These are phyloP conservation scores for Menidia menidia DNA, from an alignment of 2,797 vertebrate species.

Conservation along the genomic window DNA sequence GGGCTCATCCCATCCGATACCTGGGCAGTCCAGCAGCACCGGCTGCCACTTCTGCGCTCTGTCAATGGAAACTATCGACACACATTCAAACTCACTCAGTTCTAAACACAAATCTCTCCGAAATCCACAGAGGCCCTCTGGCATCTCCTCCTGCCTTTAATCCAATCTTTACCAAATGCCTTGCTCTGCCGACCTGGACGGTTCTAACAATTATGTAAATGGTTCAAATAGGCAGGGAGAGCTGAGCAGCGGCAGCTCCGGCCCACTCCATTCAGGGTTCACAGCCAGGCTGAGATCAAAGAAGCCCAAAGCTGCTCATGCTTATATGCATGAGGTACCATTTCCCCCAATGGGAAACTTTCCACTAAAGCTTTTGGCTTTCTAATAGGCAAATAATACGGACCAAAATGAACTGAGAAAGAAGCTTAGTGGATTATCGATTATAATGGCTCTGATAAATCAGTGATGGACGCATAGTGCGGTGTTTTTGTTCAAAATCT, in stretches of 20 bases:
- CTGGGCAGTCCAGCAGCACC: background rate
- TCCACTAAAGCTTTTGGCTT: conserved; percentile 56
- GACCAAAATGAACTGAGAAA: conserved; percentile 13
- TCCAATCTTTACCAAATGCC: conserved; percentile 63
- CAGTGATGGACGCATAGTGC: background rate
- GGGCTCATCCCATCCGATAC: conserved; percentile 11
- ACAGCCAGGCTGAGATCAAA: conserved; percentile 73
- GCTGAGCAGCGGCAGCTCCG: conserved; percentile 49
- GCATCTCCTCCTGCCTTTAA: conserved; percentile 41
- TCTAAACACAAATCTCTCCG: conserved; percentile 23
- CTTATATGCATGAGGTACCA: conserved; percentile 75
- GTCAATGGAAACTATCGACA: conserved; percentile 6
- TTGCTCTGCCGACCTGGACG: conserved; percentile 61
- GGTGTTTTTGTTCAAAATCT: conserved; percentile 1
- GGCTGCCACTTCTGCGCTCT: background rate
- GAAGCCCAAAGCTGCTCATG: conserved; percentile 72
- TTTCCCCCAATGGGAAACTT: conserved; percentile 56
- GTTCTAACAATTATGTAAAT: conserved; percentile 76
- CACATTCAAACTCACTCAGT: conserved; percentile 12
- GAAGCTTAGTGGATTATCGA: conserved; percentile 27
- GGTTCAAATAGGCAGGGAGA: conserved; percentile 60
- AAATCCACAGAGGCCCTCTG: conserved; percentile 35
- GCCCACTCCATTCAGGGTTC: conserved; percentile 67
- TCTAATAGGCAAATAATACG: conserved; percentile 49
- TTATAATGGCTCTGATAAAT: conserved; percentile 23